Percentiles rank a stretch among this genome's conserved stretches.
Conservation (phyloP, 2,888 invertebrate species). For the Andrena trimmerana region DNA sequence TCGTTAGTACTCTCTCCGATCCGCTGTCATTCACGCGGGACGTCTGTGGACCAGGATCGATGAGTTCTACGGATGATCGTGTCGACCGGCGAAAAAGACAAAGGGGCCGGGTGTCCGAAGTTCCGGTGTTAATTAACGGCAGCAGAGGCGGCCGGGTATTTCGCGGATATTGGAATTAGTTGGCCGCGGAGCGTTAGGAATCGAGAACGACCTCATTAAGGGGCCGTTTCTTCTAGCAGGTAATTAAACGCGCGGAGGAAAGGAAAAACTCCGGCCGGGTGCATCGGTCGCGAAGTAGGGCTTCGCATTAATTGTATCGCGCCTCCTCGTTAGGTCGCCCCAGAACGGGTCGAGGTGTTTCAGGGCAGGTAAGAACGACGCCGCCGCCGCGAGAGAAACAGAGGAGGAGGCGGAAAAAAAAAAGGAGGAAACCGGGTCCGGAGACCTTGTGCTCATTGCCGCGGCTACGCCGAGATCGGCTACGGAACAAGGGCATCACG, state of each 20-base stretch:
- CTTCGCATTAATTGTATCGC: slow-evolving; percentile 77
- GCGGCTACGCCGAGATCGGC: slow-evolving; percentile 46
- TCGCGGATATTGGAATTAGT: slow-evolving; percentile 51
- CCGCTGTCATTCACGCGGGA: neutral
- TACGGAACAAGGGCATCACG: slow-evolving; percentile 57
- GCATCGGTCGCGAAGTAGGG: slow-evolving; percentile 70
- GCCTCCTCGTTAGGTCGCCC: slow-evolving; percentile 78
- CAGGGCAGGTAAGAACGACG: slow-evolving; percentile 45
- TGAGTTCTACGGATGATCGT: neutral
- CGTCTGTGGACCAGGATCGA: neutral
- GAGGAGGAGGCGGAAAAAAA: slow-evolving; percentile 10
- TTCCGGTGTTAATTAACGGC: slow-evolving; percentile 49
- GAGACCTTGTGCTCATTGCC: slow-evolving; percentile 67
- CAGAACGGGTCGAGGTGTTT: slow-evolving; percentile 76
- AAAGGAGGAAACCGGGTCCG: slow-evolving; percentile 67
- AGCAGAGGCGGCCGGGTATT: slow-evolving; percentile 7
- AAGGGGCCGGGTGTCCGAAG: neutral
- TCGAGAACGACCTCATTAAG: slow-evolving; percentile 67
- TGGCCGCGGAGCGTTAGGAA: slow-evolving; percentile 36
- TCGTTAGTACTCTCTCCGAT: neutral
- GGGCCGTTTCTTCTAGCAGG: slow-evolving; percentile 64
- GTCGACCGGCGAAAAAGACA: neutral
- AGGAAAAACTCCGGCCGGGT: slow-evolving; percentile 69
- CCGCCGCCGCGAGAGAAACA: neutral
- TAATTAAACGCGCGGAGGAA: slow-evolving; percentile 68